Base-by-base conservation (phyloP, 2,113 vertebrate genomes). In the Pseudorhombus dupliciocellatus region DNA sequence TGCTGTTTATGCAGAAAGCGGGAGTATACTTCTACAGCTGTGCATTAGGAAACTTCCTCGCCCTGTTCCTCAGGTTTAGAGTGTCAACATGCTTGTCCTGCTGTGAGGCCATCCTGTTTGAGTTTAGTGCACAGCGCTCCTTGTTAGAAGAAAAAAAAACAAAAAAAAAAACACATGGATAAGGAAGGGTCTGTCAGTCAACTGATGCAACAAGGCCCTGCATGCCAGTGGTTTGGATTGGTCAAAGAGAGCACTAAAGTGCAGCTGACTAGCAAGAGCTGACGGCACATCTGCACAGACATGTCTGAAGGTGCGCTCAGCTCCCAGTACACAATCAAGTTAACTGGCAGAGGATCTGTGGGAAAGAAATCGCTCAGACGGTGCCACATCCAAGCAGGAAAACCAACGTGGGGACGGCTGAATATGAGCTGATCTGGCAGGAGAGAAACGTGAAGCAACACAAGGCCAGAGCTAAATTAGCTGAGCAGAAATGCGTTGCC, bases 21-120 rank as follows among this genome's bases (percentile, higher is more conserved):
- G 26, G 26, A 30, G 2, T 22, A 40, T n/a, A 42, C 14, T 5
- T 24, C 26, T 22, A 55, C 58, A 66, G 56, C 68, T 61, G 62
- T 11, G 16, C 56, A 42, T 51, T 40, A 42, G 48, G 44, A 63
- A 34, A 44, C 3, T 4, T 12, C 20, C 7, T 30, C 8, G 12
- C 40, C 50, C 26, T n/a, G 22, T 58, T 73, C 10, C 28, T 37
- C 55, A 46, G 46, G 40, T 84, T 67, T 15, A 30, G 1, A 7
- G 3, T 26, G 15, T 81, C 10, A 56, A 59, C 51, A 60, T 37
- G 1, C 21, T 46, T 25, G 16, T 25, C 46, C 25, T 26, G 6
- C 46, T 70, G 2, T 15, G 12, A 26, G 25, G 20, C 12, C 12
- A 21, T 24, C 46, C n/a, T 51, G 21, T 22, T 59, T 28, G 1